A percentile compares a stretch with the other conserved stretches of the same genome.
These are phyloP conservation scores for Furnarius figulus DNA, from an alignment of 2,113 vertebrate species.

Conservation along the genomic window DNA sequence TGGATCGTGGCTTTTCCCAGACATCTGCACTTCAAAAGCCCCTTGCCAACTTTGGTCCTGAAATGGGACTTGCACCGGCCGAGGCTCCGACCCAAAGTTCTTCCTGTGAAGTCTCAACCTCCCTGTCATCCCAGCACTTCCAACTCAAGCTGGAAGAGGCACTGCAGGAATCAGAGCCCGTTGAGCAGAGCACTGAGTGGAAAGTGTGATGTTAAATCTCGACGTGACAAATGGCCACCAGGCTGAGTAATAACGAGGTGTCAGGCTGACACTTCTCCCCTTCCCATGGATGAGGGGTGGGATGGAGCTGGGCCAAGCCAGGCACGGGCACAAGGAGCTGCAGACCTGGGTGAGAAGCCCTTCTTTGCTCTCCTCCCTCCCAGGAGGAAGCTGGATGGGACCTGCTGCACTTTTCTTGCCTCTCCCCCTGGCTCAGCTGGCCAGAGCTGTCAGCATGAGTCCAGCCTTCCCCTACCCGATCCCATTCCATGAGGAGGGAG, in stretches of 20 bases:
- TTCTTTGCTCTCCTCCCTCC: neutral
- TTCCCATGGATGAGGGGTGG: neutral
- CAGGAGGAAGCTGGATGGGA: neutral
- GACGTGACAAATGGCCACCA: neutral
- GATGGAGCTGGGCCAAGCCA: neutral
- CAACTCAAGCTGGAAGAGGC: neutral
- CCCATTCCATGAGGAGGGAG: neutral
- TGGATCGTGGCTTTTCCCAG: neutral
- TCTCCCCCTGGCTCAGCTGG: neutral
- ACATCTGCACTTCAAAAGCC: constrained; percentile 15
- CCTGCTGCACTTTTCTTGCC: neutral
- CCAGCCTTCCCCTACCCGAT: neutral
- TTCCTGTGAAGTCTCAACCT: neutral
- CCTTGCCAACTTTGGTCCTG: neutral
- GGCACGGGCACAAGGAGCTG: neutral
- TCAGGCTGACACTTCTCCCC: neutral
- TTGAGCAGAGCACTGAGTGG: neutral
- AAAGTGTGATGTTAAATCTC: neutral
- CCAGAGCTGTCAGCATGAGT: neutral
- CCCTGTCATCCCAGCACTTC: neutral
- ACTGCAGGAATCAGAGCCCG: neutral
- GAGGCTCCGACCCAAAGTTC: neutral
- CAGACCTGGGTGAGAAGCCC: neutral
- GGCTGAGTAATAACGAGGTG: neutral
- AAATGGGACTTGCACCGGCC: neutral